Evolutionary conservation across 1,140 invertebrate genomes (phyloP), one percentile per base, ranked within the genome.

Genomic region (Grapholita molesta): DNA sequence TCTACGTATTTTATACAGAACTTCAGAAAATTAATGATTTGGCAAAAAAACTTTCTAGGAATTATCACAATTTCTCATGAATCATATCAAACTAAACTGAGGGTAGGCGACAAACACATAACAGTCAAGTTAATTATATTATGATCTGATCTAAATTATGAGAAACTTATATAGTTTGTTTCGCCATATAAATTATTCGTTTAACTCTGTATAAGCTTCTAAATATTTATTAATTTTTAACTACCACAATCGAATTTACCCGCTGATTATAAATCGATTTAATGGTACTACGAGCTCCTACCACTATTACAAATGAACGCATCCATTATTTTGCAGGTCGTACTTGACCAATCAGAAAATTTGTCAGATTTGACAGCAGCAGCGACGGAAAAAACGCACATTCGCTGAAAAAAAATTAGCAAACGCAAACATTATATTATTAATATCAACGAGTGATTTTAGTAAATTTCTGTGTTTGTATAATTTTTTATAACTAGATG

Each of bases 401-500:
- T 61, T 61, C 25, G 55, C 12, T 61, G 55, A 30, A 61, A 61
- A 57, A 61, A 8, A 6, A 15, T 15, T n/a, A 61, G 7, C 25
- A 24, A 30, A 61, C 15, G n/a, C n/a, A n/a, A n/a, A n/a, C n/a
- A n/a, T n/a, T n/a, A 30, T 28, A 30, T 30, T 61, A 8, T 61
- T 18, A 61, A 28, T 61, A 33, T 68, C 4, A 53, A 61, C 28
- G 9, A 11, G 3, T 35, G 32, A 33, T 35, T 25, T 15, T 61
- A 55, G 33, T 24, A 53, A 21, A 55, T 18, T 35, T 33, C 28
- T 23, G 48, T 68, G 24, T 18, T 24, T 61, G 52, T 38, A 6
- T 28, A 67, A 21, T 67, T 64, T 74, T 32, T 64, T 61, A 66
- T 69, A 33, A 67, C 57, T 69, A 52, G 30, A 30, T 69, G 8